A percentile compares a stretch with the other conserved stretches of the same genome.
Evolutionary conservation across 2,113 vertebrate genomes (phyloP).

Genomic region (Phyllostomus discolor): DNA sequence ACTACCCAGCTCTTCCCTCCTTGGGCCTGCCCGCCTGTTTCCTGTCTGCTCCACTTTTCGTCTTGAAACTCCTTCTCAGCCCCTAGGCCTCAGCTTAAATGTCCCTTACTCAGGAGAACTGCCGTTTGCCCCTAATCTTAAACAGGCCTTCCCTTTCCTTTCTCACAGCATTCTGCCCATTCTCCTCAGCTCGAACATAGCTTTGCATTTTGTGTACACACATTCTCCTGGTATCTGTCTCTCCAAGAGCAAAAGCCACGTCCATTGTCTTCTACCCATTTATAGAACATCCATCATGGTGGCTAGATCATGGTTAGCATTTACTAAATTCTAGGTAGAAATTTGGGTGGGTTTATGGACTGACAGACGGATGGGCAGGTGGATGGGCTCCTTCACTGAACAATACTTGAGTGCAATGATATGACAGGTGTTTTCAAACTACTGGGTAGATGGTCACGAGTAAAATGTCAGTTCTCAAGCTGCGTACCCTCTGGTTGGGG

Average conservation of each 20-base stretch:
- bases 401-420: not conserved
- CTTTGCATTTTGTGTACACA: not conserved
- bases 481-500: not conserved
- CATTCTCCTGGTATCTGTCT: not conserved
- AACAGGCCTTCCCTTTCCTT: not conserved
- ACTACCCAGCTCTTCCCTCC: not conserved
- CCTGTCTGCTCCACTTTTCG: not conserved
- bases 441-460: not conserved
- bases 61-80: not conserved
- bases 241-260: not conserved
- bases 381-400: not conserved
- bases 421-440: not conserved
- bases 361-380: too few species aligned
- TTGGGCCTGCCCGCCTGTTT: not conserved
- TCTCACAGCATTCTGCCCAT: not conserved
- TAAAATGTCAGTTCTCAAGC: not conserved
- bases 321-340: not conserved
- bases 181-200: not conserved
- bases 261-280: not conserved
- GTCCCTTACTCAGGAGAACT: not conserved
- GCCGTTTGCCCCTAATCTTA: not conserved
- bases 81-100: not conserved
- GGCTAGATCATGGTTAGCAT: not conserved
- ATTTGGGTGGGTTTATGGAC: not conserved
- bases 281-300: not conserved